A percentile compares a stretch with the other conserved stretches of the same genome.
Conservation (phyloP, 35 echinoderm and acorn worm genomes). For the Nesometra sesokonis region DNA sequence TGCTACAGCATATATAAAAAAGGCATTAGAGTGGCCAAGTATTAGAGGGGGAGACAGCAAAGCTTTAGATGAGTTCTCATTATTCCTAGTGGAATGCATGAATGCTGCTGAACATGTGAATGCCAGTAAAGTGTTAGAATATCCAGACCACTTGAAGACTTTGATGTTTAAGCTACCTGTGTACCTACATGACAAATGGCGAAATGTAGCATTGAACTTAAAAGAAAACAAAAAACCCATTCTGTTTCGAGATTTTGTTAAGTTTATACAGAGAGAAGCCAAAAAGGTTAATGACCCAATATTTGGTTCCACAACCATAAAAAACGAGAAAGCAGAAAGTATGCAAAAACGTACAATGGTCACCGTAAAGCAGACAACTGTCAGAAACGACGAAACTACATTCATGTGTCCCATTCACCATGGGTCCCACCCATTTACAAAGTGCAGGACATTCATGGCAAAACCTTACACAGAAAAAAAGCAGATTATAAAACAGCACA, state of each 20-base stretch:
- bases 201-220: conserved; percentile 12
- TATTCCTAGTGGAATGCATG: conserved; percentile 21
- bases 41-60: background rate
- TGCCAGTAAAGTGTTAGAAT: conserved; percentile 20
- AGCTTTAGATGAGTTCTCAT: conserved; percentile 5
- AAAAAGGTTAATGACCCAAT: conserved; percentile 25
- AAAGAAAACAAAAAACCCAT: conserved; percentile 11
- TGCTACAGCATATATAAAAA: conserved; percentile 13
- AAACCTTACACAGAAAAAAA: conserved; percentile 22
- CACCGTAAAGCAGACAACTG: background rate
- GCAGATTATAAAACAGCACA: conserved; percentile 16
- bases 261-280: conserved; percentile 5
- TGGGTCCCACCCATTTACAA: conserved; percentile 27
- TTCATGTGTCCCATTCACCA: conserved; percentile 34
- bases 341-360: background rate
- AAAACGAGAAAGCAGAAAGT: background rate
- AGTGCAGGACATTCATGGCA: conserved; percentile 13
- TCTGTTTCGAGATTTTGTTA: background rate
- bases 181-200: conserved; percentile 17
- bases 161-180: conserved; percentile 8
- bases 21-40: conserved; percentile 13
- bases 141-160: conserved; percentile 9
- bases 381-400: background rate
- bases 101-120: conserved; percentile 11
- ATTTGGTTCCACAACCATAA: background rate